Conservation (phyloP, 2,888 invertebrate species). For the Drosophila borborema region DNA sequence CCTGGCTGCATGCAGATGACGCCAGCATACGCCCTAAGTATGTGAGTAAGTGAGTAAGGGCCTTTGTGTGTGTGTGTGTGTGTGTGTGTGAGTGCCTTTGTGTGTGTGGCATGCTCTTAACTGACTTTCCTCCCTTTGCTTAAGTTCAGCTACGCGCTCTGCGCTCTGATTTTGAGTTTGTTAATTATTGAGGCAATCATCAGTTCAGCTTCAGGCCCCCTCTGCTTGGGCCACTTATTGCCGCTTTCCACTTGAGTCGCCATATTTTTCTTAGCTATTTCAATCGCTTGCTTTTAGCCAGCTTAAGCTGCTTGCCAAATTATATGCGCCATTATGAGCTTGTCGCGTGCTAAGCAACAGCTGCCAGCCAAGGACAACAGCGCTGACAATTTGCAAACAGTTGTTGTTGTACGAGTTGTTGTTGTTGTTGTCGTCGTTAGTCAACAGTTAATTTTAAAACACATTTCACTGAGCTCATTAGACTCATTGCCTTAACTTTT, state of each 20-base stretch:
- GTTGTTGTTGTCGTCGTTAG: conserved; percentile 26
- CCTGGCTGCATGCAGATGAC: conserved; percentile 46
- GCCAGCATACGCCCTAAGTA: conserved; percentile 11
- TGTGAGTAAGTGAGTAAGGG: background rate
- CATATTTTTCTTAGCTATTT: background rate
- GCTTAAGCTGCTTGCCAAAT: conserved; percentile 58
- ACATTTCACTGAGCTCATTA: conserved; percentile 75
- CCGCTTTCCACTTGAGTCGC: background rate
- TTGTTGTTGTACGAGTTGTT: conserved; percentile 14
- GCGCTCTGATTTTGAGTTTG: conserved; percentile 48
- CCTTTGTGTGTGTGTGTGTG: conserved; percentile 2
- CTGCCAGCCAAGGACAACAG: conserved; percentile 50
- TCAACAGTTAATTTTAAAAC: conserved; percentile 69
- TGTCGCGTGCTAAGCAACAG: conserved; percentile 59
- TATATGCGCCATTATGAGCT: conserved; percentile 62
- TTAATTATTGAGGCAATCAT: conserved; percentile 64
- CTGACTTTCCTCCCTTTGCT: conserved; percentile 28
- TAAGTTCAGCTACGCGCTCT: conserved; percentile 9
- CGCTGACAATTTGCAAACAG: conserved; percentile 26
- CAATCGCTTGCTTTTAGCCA: conserved; percentile 18
- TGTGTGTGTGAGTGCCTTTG: conserved; percentile 3
- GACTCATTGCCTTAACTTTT: conserved; percentile 28
- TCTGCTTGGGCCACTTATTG: background rate
- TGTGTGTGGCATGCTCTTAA: conserved; percentile 19
- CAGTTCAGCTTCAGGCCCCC: background rate